phyloP scores from a whole-genome alignment of 2,113 vertebrate genomes.

The Orientallactaga bullata region DNA sequence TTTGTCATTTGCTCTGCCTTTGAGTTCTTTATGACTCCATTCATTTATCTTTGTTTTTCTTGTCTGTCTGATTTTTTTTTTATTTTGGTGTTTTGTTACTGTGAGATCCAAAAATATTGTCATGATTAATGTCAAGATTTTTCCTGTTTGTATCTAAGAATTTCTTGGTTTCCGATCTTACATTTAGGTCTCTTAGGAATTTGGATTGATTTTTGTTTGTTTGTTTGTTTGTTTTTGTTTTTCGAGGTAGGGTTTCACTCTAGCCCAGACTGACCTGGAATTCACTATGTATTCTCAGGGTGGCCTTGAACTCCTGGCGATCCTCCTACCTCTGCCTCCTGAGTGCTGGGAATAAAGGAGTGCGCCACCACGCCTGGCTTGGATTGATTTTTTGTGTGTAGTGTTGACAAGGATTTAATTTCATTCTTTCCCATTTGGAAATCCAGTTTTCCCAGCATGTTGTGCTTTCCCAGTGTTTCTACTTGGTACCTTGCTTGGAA shows the following conservation, averaged over 20 bases:
- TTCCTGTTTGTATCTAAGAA: not conserved
- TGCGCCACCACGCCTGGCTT: too few species aligned
- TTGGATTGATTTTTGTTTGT: not conserved
- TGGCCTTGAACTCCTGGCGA: too few species aligned
- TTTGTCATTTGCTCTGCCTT: not conserved
- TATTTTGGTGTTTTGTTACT: not conserved
- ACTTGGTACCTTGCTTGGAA: not conserved
- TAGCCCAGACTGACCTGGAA: too few species aligned
- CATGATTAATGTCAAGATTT: not conserved
- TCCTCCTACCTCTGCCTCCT: too few species aligned
- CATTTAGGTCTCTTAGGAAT: not conserved
- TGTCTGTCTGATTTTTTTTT: not conserved
- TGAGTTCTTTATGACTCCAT: not conserved
- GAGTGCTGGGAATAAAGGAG: too few species aligned
- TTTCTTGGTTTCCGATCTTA: not conserved
- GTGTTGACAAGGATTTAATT: not conserved
- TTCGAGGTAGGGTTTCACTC: too few species aligned
- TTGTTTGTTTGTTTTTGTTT: too few species aligned
- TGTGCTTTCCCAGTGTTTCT: not conserved
- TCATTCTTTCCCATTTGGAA: not conserved
- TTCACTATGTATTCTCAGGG: too few species aligned
- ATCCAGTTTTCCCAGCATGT: not conserved
- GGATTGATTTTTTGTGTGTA: not conserved
- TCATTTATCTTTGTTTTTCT: too few species aligned
- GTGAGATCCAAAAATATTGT: not conserved